Evolutionary conservation across 92 coral and sea anemone species (phyloP).

Genomic region (Porites cylindrica): DNA sequence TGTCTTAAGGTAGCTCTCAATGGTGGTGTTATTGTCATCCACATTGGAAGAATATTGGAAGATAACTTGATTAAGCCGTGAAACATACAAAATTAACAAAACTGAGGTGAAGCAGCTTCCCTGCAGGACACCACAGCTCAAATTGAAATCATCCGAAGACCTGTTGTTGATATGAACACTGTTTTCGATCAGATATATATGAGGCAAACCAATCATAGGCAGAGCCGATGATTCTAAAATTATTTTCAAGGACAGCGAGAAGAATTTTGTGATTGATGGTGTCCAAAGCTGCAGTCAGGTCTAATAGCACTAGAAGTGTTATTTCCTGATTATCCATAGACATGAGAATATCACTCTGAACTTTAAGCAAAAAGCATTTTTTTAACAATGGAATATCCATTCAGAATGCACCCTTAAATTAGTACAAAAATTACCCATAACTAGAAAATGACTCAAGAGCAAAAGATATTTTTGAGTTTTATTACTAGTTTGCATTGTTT

Average conservation of each 20-base stretch:
- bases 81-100: background rate
- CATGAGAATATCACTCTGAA: background rate
- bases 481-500: too few species aligned
- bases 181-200: background rate
- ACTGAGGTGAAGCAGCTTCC: background rate
- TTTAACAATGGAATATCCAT: too few species aligned
- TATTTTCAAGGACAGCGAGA: background rate
- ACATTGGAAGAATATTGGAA: background rate
- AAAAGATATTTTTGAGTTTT: too few species aligned
- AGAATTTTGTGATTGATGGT: background rate
- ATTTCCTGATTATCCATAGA: constrained; percentile 5
- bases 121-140: background rate
- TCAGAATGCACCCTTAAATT: too few species aligned
- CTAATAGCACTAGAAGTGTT: background rate
- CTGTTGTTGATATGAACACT: background rate
- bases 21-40: constrained; percentile 70
- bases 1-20: background rate
- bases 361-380: background rate
- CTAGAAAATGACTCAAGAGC: too few species aligned
- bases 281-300: background rate
- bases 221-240: constrained; percentile 3
- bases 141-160: background rate
- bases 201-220: background rate
- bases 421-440: too few species aligned
- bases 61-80: background rate